Base-by-base conservation (phyloP, 2,797 vertebrate genomes). In the Denticeps clupeoides region DNA sequence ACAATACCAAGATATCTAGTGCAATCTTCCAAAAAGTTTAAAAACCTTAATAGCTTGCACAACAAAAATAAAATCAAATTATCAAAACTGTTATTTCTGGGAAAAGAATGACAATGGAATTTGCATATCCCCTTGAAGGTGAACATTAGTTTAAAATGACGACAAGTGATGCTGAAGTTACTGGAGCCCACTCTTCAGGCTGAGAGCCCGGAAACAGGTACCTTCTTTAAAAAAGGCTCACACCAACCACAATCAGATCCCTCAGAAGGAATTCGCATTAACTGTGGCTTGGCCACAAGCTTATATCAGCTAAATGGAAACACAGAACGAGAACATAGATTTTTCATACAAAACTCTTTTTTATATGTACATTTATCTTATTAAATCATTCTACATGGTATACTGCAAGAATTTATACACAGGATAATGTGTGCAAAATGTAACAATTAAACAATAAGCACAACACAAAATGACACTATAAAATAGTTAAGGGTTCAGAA, bases 371-470 rank as follows among this genome's bases (percentile, higher is more conserved):
- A 75, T 63, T 62, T 60, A 41, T 56, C 63, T 33, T 43, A 46
- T 59, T 49, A 56, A 35, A 45, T 61, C 47, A 59, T 62, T 69
- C 53, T 56, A 60, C 60, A 62, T 42, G 54, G 65, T 63, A 75
- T 64, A 62, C 56, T 45, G 45, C 57, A 73, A 58, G 65, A 58
- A 43, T 64, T 70, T 69, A 67, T 64, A 76, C 71, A 79, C 65
- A 71, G 55, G 56, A 53, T 56, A 56, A 58, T 65, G 59, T 72
- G 59, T 72, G 73, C 51, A 59, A 73, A 79, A 65, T 57, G 51
- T 59, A 62, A 66, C 41, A 63, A 64, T 59, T 50, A 63, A 67
- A 64, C 46, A 65, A 66, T 56, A 61, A 60, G 71, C 53, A 60
- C 59, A 61, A 67, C 51, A 65, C 64, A 45, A 47, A 55, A 50